A percentile compares a stretch with the other conserved stretches of the same genome.
Evolutionary conservation across 2,113 vertebrate genomes (phyloP).

Genomic region (Saimiri boliviensis): DNA sequence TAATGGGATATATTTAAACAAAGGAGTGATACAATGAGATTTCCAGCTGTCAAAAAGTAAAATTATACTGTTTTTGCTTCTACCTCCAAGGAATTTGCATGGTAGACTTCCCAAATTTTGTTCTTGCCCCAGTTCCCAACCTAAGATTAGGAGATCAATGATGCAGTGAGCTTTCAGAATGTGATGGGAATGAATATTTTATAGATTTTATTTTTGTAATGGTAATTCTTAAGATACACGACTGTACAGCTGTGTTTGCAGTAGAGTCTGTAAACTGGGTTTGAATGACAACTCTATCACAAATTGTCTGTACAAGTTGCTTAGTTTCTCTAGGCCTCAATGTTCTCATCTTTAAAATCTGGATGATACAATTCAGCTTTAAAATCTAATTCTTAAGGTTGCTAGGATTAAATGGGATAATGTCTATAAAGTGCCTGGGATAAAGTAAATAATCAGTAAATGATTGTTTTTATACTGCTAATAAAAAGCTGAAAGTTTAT

Average conservation of each 20-base stretch:
- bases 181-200: neutral
- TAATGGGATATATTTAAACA: conserved; percentile 13
- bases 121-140: neutral
- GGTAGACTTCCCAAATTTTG: neutral
- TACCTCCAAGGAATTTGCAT: neutral
- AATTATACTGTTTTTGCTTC: conserved; percentile 6
- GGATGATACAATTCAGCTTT: neutral
- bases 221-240: neutral
- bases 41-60: neutral
- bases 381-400: neutral
- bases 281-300: neutral
- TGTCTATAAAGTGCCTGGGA: neutral
- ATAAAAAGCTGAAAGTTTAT: neutral
- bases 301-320: neutral
- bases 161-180: neutral
- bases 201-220: neutral
- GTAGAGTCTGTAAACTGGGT: neutral
- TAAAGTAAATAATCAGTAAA: neutral
- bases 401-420: neutral
- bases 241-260: neutral
- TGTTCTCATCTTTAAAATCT: conserved; percentile 9
- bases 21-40: neutral
- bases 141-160: neutral
- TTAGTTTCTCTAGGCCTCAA: neutral
- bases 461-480: neutral